Conservation (phyloP, 2,113 vertebrate genomes). For the Chrysochloris asiatica region DNA sequence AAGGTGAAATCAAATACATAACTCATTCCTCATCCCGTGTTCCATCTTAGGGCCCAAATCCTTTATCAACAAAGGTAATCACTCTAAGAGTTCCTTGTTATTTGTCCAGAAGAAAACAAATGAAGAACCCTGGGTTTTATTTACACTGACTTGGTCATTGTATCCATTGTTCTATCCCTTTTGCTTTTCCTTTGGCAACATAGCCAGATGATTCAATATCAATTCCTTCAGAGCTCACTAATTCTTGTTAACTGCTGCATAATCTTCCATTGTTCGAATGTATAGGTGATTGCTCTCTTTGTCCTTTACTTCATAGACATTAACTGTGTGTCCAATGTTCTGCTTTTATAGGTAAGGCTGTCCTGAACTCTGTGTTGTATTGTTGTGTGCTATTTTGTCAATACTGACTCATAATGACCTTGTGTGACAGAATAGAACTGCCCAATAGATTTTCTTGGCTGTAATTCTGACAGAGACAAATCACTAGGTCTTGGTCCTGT, state of each 20-base stretch:
- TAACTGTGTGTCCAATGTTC: not conserved
- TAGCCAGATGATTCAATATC: not conserved
- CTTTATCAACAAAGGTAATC: not conserved
- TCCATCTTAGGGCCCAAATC: not conserved
- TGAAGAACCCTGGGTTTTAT: not conserved
- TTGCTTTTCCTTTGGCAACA: not conserved
- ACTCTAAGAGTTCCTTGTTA: not conserved
- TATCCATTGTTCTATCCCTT: too few species aligned
- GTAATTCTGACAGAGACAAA: not conserved
- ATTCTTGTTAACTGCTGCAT: not conserved
- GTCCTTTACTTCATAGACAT: not conserved
- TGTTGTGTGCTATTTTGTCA: not conserved
- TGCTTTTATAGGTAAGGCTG: not conserved
- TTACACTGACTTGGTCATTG: not conserved
- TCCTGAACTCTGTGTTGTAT: not conserved
- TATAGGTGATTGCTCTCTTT: rapidly evolving
- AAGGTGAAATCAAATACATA: rapidly evolving
- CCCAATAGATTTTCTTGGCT: not conserved
- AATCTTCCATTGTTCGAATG: not conserved
- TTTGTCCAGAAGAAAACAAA: not conserved
- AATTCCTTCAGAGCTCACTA: not conserved
- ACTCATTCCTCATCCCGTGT: not conserved
- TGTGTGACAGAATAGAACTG: not conserved
- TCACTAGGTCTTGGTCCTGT: not conserved
- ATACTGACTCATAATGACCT: not conserved